These are phyloP conservation scores for Hestina assimilis DNA, from an alignment of 1,140 invertebrate species.

Conservation along the genomic window DNA sequence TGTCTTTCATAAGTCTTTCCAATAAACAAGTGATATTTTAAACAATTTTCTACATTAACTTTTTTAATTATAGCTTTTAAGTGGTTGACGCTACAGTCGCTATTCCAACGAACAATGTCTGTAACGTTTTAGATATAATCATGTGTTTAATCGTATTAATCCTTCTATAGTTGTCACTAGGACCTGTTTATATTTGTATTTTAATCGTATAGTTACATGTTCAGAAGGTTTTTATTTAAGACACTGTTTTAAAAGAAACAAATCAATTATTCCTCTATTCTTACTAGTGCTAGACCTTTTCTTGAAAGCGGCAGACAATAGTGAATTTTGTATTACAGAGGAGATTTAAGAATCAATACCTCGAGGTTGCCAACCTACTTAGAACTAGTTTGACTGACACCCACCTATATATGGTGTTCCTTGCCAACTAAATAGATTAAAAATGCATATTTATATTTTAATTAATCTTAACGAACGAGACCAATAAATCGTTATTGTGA, in stretches of 20 bases:
- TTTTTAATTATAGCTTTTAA: slow-evolving; percentile 53
- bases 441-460: no score
- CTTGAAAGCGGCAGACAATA: no score
- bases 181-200: slow-evolving; percentile 40
- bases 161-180: slow-evolving; percentile 35
- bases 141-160: slow-evolving; percentile 45
- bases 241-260: slow-evolving; percentile 29
- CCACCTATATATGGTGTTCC: no score
- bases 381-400: no score
- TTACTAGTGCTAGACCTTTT: no score
- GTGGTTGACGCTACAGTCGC: slow-evolving; percentile 40
- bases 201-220: slow-evolving; percentile 32
- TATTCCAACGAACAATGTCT: slow-evolving; percentile 62
- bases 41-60: slow-evolving; percentile 43
- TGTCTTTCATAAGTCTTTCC: slow-evolving; percentile 53
- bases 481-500: no score
- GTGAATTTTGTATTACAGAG: no score
- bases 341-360: no score
- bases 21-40: slow-evolving; percentile 70
- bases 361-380: no score
- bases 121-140: slow-evolving; percentile 28
- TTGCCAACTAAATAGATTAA: no score
- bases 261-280: background rate
- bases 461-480: no score
- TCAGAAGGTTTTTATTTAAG: slow-evolving; percentile 23